Evolutionary conservation across 2,888 invertebrate genomes (phyloP).

Genomic region (Carpatolechia fugitivella): DNA sequence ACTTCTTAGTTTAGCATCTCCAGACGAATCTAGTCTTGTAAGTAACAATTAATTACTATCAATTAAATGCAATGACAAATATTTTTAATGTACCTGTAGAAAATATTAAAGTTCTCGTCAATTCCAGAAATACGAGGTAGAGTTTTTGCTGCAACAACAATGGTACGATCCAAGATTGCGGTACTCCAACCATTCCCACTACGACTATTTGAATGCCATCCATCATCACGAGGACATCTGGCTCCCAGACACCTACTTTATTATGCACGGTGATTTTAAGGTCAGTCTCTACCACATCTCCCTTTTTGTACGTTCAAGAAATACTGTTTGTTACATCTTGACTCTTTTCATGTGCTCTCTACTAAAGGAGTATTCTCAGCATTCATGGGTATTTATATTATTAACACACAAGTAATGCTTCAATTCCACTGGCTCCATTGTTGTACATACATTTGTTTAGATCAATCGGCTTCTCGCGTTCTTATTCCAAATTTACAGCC

Average conservation of each 20-base stretch:
- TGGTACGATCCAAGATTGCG: constrained; percentile 95
- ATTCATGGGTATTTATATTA: constrained; percentile 66
- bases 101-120: constrained; percentile 20
- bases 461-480: constrained; percentile 45
- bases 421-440: constrained; percentile 47
- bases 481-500: constrained; percentile 23
- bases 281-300: constrained; percentile 36
- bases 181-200: constrained; percentile 92
- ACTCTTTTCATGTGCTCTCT: constrained; percentile 61
- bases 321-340: constrained; percentile 43
- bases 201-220: constrained; percentile 94
- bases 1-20: constrained; percentile 95
- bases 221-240: constrained; percentile 95
- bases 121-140: constrained; percentile 96
- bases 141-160: constrained; percentile 95
- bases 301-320: not conserved
- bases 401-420: constrained; percentile 58
- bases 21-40: constrained; percentile 97
- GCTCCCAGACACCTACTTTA: constrained; percentile 97
- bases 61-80: too few species aligned
- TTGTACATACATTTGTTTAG: constrained; percentile 51
- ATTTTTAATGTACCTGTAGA: too few species aligned
- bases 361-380: constrained; percentile 64
- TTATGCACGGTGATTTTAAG: constrained; percentile 98
- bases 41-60: constrained; percentile 58